These are phyloP conservation scores for Sorex fumeus DNA, from an alignment of 2,113 vertebrate genomes.

Conservation along the genomic window DNA sequence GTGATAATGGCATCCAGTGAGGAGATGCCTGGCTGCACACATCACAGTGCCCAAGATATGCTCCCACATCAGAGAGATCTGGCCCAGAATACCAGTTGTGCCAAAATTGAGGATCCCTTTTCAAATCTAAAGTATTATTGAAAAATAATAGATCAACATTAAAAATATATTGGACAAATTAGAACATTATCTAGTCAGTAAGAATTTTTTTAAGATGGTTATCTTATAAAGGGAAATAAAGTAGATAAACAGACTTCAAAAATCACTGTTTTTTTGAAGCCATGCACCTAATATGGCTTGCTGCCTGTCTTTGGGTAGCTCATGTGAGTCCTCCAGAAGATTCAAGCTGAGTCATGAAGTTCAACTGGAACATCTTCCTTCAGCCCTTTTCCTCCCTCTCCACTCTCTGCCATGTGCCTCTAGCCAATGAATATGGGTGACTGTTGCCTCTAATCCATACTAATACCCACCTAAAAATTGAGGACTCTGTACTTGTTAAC, in stretches of 20 bases:
- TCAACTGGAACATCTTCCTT: neutral
- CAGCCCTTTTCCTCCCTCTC: rapidly evolving
- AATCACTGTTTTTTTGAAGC: neutral
- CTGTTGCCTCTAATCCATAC: neutral
- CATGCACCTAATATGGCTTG: neutral
- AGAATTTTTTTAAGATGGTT: neutral
- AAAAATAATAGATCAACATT: neutral
- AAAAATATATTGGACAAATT: neutral
- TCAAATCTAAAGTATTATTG: neutral
- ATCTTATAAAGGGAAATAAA: neutral
- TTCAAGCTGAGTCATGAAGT: neutral
- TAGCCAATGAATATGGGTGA: neutral
- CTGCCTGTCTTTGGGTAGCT: neutral
- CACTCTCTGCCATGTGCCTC: neutral
- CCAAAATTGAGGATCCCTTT: neutral
- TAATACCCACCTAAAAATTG: neutral
- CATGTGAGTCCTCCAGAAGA: neutral
- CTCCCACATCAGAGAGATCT: neutral
- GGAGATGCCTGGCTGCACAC: neutral
- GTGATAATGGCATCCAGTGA: neutral
- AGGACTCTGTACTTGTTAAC: neutral
- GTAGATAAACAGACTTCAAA: neutral
- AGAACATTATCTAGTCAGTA: neutral
- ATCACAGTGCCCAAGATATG: no score
- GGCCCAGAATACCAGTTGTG: neutral